Evolutionary conservation across 2,888 invertebrate species (phyloP).

Genomic region (Calliopum simillimum): DNA sequence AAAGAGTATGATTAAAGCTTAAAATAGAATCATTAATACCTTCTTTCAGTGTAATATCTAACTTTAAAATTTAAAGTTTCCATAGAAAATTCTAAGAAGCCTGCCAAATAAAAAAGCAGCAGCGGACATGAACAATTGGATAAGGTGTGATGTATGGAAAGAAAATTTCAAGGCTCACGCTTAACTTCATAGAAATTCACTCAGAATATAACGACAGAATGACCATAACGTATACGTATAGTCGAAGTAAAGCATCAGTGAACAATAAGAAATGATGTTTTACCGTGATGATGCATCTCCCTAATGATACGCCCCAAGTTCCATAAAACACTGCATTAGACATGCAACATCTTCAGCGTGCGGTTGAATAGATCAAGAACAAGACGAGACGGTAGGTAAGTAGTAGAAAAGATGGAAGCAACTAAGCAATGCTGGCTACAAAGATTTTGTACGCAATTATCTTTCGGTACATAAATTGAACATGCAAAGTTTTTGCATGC

Average conservation of each 20-base stretch:
- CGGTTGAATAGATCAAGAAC: slow-evolving; percentile 7
- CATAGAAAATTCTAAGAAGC: background rate
- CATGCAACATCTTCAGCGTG: slow-evolving; percentile 19
- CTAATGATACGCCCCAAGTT: slow-evolving; percentile 28
- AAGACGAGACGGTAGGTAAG: background rate
- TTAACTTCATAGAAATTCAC: background rate
- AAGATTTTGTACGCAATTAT: slow-evolving; percentile 40
- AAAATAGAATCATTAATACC: too few species aligned
- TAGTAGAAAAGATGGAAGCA: too few species aligned
- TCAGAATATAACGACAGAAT: slow-evolving; percentile 19
- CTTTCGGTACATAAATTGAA: slow-evolving; percentile 45
- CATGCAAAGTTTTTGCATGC: slow-evolving; percentile 14
- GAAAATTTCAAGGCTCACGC: slow-evolving; percentile 4
- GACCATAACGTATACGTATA: background rate
- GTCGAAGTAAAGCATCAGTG: slow-evolving; percentile 1
- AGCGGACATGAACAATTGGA: background rate
- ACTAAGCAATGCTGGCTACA: background rate
- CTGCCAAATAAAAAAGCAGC: background rate
- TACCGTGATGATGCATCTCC: slow-evolving; percentile 9
- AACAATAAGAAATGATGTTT: slow-evolving; percentile 14
- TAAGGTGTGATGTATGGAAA: slow-evolving; percentile 27
- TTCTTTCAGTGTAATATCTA: too few species aligned
- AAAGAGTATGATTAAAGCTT: too few species aligned
- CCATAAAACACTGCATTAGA: slow-evolving; percentile 31
- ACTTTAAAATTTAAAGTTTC: background rate